Evolutionary conservation across 2,113 vertebrate species (phyloP).

Genomic region (Pyxicephalus adspersus): DNA sequence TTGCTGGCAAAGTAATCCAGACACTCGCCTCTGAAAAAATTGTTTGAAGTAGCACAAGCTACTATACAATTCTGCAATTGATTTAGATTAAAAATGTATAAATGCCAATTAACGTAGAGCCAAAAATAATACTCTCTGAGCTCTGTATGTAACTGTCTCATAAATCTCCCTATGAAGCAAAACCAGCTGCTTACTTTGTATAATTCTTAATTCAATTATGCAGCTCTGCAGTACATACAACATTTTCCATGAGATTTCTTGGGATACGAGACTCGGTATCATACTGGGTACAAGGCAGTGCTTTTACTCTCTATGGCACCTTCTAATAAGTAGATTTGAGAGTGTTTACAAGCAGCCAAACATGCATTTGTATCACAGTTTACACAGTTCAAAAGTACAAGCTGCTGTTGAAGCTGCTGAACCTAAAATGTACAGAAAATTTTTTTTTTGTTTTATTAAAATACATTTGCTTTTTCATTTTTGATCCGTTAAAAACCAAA

Average conservation of each 20-base stretch:
- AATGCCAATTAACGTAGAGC: conserved; percentile 21
- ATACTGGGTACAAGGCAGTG: conserved; percentile 13
- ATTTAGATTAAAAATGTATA: conserved; percentile 31
- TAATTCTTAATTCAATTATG: conserved; percentile 37
- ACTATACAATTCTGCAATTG: neutral
- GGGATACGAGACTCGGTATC: conserved; percentile 8
- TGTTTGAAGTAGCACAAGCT: neutral
- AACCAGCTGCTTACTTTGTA: neutral
- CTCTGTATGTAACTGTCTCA: conserved; percentile 10
- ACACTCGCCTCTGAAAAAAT: neutral
- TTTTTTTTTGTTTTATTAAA: no score
- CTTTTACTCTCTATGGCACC: neutral
- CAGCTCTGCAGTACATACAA: conserved; percentile 3
- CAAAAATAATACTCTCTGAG: conserved; percentile 37
- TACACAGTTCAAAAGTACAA: conserved; percentile 2
- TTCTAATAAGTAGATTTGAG: conserved; percentile 23
- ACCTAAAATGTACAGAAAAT: no score
- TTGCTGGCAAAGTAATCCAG: no score
- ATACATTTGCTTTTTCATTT: no score
- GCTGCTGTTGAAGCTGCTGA: neutral
- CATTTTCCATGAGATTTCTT: conserved; percentile 7
- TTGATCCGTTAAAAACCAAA: no score
- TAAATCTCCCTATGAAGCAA: conserved; percentile 7
- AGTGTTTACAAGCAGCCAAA: conserved; percentile 16
- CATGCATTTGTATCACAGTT: conserved; percentile 2